phyloP scores from a whole-genome alignment of 2,888 invertebrate genomes.

The Sympetrum striolatum region DNA sequence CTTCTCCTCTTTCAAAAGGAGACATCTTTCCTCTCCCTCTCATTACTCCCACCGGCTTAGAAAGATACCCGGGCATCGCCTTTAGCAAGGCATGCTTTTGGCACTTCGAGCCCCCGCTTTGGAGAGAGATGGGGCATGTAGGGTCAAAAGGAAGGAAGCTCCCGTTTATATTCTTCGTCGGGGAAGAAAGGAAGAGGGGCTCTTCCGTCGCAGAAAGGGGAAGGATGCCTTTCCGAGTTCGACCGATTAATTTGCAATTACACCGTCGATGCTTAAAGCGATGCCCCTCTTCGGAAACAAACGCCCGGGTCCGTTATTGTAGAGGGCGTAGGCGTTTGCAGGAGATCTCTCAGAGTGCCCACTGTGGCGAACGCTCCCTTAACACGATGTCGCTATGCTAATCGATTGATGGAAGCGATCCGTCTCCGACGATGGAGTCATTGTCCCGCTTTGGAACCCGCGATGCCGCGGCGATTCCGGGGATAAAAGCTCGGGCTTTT shows the following conservation, averaged over 20 bases:
- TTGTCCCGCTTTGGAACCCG: too few species aligned
- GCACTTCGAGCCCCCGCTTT: neutral
- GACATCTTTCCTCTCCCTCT: neutral
- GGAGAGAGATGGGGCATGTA: neutral
- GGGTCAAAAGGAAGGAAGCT: neutral
- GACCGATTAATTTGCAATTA: slow-evolving; percentile 39
- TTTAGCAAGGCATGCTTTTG: slow-evolving; percentile 13
- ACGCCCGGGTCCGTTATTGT: neutral
- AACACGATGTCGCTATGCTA: neutral
- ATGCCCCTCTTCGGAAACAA: neutral
- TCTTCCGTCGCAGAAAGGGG: neutral
- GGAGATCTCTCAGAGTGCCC: neutral
- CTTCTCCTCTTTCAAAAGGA: neutral
- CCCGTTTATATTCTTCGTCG: neutral
- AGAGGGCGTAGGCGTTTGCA: neutral
- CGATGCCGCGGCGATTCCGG: too few species aligned
- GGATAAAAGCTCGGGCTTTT: too few species aligned
- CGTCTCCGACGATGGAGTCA: neutral
- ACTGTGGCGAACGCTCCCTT: neutral
- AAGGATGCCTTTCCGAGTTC: neutral
- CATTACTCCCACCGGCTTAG: neutral
- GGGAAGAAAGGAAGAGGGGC: neutral
- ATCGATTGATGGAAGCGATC: neutral
- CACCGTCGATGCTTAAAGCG: slow-evolving; percentile 21
- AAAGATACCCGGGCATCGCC: neutral